Base-by-base conservation (phyloP, 2,113 vertebrate genomes). In the Riparia riparia region DNA sequence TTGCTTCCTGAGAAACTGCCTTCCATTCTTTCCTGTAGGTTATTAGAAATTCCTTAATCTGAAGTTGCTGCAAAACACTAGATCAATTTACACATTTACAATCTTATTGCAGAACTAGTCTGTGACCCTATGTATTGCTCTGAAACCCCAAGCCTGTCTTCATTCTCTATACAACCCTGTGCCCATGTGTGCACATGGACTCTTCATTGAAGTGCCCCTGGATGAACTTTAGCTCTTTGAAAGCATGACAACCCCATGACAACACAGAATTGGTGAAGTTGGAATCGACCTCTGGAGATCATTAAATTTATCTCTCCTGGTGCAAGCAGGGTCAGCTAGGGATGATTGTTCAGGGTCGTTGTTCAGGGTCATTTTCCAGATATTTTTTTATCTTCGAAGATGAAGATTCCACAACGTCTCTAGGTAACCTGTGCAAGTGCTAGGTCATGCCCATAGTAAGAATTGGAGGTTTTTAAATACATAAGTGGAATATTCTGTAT, bases 1-100 rank as follows among this genome's bases (percentile, higher is more conserved):
- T 41, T 85, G 14, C 53, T 85, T 82, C 42, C 70, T 90, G 54
- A 88, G 71, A 70, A 85, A 63, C 47, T 68, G 8, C 61, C 31
- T 90, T 74, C 28, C 25, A 11, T 32, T 82, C 70, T 82, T 73
- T 73, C 20, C 16, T 51, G 31, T 65, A 73, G 10, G 12, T 73
- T 78, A 70, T 70, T 56, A 49, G 26, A 81, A 87, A 51, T 73
- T 87, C n/a, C 65, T 74, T 82, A 56, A n/a, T 94, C 69, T 86
- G 51, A 44, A n/a, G 26, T 50, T 53, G 16, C 47, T 95, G 45
- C 29, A 79, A 89, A 60, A 28, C 54, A 34, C 26, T 47, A 26
- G 32, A 73, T 45, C 42, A 29, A 25, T 93, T 70, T 78, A 61
- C 14, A 78, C 12, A 34, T 26, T 90, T 72, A 50, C 3, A 54